A percentile compares a stretch with the other conserved stretches of the same genome.
phyloP scores from a whole-genome alignment of 2,888 invertebrate species.

The Agrilus cyanescens region DNA sequence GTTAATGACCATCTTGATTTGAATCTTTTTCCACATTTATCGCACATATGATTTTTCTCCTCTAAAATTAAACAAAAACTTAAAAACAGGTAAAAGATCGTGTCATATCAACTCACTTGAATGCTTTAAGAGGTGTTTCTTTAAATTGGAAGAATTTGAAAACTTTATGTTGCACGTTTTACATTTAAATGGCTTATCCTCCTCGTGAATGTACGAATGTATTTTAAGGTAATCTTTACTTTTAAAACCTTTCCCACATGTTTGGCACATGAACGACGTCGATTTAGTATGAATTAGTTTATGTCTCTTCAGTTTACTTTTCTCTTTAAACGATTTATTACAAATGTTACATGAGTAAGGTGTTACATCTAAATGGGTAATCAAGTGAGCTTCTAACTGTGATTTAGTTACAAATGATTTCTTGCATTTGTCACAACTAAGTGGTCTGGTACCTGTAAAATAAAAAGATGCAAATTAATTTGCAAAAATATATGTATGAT shows the following conservation, averaged over 20 bases:
- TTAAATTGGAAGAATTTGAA: slow-evolving; percentile 53
- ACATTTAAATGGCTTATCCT: slow-evolving; percentile 50
- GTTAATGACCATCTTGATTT: slow-evolving; percentile 46
- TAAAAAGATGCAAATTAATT: not conserved
- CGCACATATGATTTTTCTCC: slow-evolving; percentile 44
- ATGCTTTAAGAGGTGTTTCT: slow-evolving; percentile 53
- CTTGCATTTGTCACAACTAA: slow-evolving; percentile 38
- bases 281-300: slow-evolving; percentile 47
- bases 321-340: slow-evolving; percentile 54
- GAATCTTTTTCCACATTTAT: slow-evolving; percentile 48
- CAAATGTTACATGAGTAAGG: slow-evolving; percentile 52
- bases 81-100: slow-evolving; percentile 2
- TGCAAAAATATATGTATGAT: no score
- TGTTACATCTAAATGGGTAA: slow-evolving; percentile 51
- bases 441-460: slow-evolving; percentile 35
- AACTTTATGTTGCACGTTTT: slow-evolving; percentile 46
- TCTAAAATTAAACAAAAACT: slow-evolving; percentile 27
- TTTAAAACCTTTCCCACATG: slow-evolving; percentile 51
- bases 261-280: slow-evolving; percentile 41
- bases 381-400: slow-evolving; percentile 61
- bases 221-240: slow-evolving; percentile 45
- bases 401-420: slow-evolving; percentile 58
- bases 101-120: slow-evolving; percentile 28
- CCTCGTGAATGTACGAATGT: slow-evolving; percentile 50
- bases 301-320: slow-evolving; percentile 59